Evolutionary conservation across 2,797 vertebrate species (phyloP), one percentile per base, ranked within the genome.

Genomic region (Potorous gilbertii): DNA sequence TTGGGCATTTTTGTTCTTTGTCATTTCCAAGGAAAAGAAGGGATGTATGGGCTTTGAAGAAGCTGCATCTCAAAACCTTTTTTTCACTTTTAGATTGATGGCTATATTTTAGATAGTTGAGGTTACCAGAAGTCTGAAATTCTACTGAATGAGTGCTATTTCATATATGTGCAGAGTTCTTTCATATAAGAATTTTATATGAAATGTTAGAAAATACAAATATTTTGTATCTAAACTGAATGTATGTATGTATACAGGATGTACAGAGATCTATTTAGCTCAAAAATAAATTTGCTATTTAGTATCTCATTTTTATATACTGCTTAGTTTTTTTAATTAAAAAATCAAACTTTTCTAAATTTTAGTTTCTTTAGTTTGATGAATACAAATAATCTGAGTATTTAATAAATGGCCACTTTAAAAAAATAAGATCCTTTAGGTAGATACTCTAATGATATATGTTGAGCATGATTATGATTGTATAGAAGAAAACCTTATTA

Each of bases 401-500:
- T 21, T 74, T 16, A 74, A 66, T 66, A n/a, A 66, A n/a, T 16
- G 34, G 34, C 29, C 62, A 66, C 62, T 34, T 66, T 18, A 16
- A 34, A 34, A 66, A 66, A 66, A 66, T 66, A 16, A 66, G 34
- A n/a, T 66, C n/a, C 62, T 14, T 66, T 66, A 13, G 59, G 59
- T 34, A 62, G 13, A 62, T 62, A 62, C 13, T 62, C 31, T 62
- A 62, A 66, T 66, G 62, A 34, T 4, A 34, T 14, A 29, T n/a
- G 62, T 34, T 66, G 62, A n/a, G 62, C 34, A 66, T n/a, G 62
- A 18, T 16, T 66, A 66, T 66, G 62, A 66, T 90, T 95, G 96
- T 55, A 94, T 91, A 92, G 93, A 96, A 87, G 93, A 94, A 95
- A 94, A 96, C 50, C 81, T 96, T 90, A 57, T 92, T 50, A 94